These are phyloP conservation scores for Anniella stebbinsi DNA, from an alignment of 2,797 vertebrate species.

Conservation along the genomic window DNA sequence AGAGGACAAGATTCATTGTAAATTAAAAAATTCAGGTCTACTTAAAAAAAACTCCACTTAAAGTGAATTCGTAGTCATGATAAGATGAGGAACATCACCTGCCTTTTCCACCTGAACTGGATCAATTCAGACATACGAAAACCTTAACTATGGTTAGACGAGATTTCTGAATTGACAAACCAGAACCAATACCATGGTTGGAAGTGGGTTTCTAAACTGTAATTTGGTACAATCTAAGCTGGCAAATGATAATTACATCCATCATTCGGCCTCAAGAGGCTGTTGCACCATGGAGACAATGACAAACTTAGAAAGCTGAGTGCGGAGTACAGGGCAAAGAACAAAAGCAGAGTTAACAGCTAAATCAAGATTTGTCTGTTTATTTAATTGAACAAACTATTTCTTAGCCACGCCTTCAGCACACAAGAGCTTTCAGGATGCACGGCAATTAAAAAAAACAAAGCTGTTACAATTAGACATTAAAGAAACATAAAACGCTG, in stretches of 20 bases:
- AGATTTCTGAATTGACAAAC: neutral
- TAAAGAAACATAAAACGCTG: too few relatives aligned
- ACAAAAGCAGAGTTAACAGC: neutral
- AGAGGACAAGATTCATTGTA: neutral
- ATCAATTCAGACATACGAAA: neutral
- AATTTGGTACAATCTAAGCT: neutral
- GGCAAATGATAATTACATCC: neutral
- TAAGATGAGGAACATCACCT: neutral
- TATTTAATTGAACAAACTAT: neutral
- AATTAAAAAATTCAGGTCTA: neutral
- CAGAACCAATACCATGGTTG: neutral
- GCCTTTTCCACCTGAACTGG: neutral
- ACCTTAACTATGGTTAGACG: neutral
- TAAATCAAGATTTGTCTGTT: neutral
- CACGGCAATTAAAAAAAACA: neutral
- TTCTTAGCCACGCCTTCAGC: neutral
- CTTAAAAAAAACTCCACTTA: neutral
- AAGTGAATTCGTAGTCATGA: neutral
- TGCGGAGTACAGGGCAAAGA: neutral
- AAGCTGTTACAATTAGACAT: too few relatives aligned
- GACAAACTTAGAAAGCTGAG: neutral
- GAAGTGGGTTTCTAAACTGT: neutral
- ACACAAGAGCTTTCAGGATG: neutral
- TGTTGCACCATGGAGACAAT: neutral
- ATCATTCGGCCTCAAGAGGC: too few relatives aligned